Percentiles rank a stretch among this genome's conserved stretches.
phyloP scores from a whole-genome alignment of 2,797 vertebrate species.

The Propithecus deckenii region DNA sequence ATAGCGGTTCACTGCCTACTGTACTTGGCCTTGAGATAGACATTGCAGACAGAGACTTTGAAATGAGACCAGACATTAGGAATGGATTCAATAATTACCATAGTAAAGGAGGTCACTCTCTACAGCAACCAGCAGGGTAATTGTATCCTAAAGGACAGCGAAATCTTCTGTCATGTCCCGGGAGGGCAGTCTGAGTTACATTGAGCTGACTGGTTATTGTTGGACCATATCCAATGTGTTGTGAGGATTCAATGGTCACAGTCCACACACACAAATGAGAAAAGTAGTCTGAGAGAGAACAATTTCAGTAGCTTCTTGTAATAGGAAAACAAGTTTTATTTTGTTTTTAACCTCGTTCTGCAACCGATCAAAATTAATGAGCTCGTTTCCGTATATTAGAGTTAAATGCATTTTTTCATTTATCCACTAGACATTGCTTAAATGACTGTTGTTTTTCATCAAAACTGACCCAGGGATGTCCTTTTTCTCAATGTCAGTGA shows the following conservation, averaged over 20 bases:
- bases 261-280: not conserved
- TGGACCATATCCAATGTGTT: conserved; percentile 60
- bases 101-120: conserved; percentile 73
- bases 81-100: conserved; percentile 80
- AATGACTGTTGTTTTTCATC: not conserved
- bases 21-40: conserved; percentile 83
- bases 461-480: not conserved
- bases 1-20: conserved; percentile 73
- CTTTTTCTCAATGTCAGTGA: not conserved
- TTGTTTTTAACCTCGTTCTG: not conserved
- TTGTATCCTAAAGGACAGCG: conserved; percentile 81
- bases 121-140: conserved; percentile 76
- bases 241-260: conserved; percentile 19
- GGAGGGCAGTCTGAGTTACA: conserved; percentile 66
- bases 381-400: not conserved
- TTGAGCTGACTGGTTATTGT: conserved; percentile 68
- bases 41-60: conserved; percentile 68
- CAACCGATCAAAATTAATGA: conserved; percentile 38
- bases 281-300: not conserved
- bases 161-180: conserved; percentile 66
- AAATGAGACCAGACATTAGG: conserved; percentile 80
- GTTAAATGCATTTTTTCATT: not conserved
- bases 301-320: not conserved
- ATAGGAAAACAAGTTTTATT: conserved; percentile 15
- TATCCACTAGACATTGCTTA: not conserved